Evolutionary conservation across 1,140 invertebrate species (phyloP).

Genomic region (Caenorhabditis briggsae): DNA sequence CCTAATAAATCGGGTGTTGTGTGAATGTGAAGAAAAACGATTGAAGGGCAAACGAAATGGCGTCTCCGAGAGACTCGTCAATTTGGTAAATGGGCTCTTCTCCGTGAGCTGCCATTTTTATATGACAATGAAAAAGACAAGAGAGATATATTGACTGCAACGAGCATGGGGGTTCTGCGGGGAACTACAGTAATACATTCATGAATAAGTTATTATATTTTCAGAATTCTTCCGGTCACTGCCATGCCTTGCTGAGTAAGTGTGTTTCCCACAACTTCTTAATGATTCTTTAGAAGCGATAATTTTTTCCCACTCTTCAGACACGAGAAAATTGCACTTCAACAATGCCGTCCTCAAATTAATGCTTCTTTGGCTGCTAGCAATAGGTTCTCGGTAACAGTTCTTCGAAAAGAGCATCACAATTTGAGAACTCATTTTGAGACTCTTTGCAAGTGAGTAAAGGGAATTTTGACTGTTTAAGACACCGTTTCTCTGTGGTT

Average conservation of each 20-base stretch:
- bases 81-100: constrained; percentile 30
- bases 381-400: constrained; percentile 63
- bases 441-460: constrained; percentile 62
- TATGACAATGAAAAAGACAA: background rate
- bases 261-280: constrained; percentile 49
- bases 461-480: background rate
- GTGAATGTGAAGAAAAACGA: constrained; percentile 20
- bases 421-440: constrained; percentile 64
- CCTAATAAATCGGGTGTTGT: constrained; percentile 50
- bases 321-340: constrained; percentile 63
- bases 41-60: background rate
- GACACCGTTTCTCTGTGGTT: no score
- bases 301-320: constrained; percentile 43
- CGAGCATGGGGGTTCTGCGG: no score
- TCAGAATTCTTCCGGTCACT: constrained; percentile 67
- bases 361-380: constrained; percentile 62
- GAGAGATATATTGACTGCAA: background rate
- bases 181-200: no score
- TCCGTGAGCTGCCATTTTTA: background rate
- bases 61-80: constrained; percentile 6
- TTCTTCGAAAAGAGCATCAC: constrained; percentile 68
- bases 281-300: background rate
- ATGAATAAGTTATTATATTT: constrained; percentile 27
- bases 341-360: constrained; percentile 63
- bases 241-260: constrained; percentile 66